Evolutionary conservation across 2,888 invertebrate genomes (phyloP).

Genomic region (Phaonia tiefii): DNA sequence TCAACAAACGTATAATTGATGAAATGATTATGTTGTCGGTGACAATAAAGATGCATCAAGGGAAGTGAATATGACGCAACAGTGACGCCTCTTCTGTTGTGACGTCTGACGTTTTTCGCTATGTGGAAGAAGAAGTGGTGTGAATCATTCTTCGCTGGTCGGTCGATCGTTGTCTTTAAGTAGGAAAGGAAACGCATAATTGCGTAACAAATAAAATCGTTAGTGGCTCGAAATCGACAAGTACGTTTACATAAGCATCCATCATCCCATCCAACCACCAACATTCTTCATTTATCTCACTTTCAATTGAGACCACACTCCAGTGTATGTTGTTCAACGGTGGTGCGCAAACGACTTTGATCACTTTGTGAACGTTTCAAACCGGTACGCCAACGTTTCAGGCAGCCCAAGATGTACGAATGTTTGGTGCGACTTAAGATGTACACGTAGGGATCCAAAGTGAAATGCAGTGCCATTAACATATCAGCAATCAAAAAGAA

Average conservation of each 20-base stretch:
- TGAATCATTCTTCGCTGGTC: too few relatives aligned
- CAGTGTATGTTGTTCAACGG: constrained; percentile 76
- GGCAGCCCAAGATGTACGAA: constrained; percentile 76
- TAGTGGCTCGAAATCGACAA: too few relatives aligned
- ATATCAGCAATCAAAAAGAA: constrained; percentile 85
- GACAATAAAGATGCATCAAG: too few relatives aligned
- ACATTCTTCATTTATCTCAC: background rate
- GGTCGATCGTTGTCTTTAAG: background rate
- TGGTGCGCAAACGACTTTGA: constrained; percentile 78
- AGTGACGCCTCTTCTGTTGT: too few relatives aligned
- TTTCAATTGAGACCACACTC: constrained; percentile 76
- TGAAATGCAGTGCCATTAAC: constrained; percentile 90
- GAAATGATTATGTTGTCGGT: too few relatives aligned
- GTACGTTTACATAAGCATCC: too few relatives aligned
- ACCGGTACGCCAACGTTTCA: constrained; percentile 77
- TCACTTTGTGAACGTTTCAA: constrained; percentile 78
- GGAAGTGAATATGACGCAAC: too few relatives aligned
- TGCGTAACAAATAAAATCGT: too few relatives aligned
- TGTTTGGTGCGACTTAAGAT: constrained; percentile 85
- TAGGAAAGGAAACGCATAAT: constrained; percentile 39
- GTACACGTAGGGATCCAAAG: constrained; percentile 91
- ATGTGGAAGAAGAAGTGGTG: too few relatives aligned
- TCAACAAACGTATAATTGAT: too few relatives aligned
- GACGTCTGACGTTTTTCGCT: too few relatives aligned
- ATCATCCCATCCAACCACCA: background rate